Evolutionary conservation across 2,888 invertebrate species (phyloP), one percentile per base, ranked within the genome.

Genomic region (Andrena minutula): DNA sequence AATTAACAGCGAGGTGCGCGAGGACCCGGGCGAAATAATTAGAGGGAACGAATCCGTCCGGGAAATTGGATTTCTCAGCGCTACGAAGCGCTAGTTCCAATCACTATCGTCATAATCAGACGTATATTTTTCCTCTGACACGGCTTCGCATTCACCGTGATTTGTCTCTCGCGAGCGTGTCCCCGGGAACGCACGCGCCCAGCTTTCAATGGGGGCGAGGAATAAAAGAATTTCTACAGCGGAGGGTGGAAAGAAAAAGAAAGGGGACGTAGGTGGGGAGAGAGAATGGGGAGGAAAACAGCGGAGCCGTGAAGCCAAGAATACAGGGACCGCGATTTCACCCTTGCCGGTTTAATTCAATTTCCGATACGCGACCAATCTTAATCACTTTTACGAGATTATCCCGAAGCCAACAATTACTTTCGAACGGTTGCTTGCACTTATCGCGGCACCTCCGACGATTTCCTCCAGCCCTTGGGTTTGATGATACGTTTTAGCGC

Each of bases 341-440:
- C 23, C 26, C 23, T 58, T 23, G 10, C 28, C 8, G 51, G 65
- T 65, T 79, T 79, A 79, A 79, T 79, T 77, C 56, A 78, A 79
- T 79, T 70, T 65, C 79, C 79, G 70, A 79, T 79, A 78, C 69
- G 78, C 70, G 78, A 70, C 79, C 70, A 70, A 70, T 70, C 79
- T 78, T 65, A 76, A 76, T 78, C 78, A 68, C 63, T 47, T 78
- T 49, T 63, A 69, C 63, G 63, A 78, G 78, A 78, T 78, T 76
- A 78, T 76, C 78, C 41, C 10, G 68, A 78, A 75, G 76, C 78
- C 76, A 75, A 78, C 76, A 69, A 78, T 78, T 78, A 78, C 68
- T 78, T 76, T 63, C 63, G 68, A 41, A 66, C 60, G 77, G 28
- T 47, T 61, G 53, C n/a, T 63, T 32, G 47, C 32, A 35, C 53